Base-by-base conservation (phyloP, 1,140 invertebrate species). In the Musca vetustissima region DNA sequence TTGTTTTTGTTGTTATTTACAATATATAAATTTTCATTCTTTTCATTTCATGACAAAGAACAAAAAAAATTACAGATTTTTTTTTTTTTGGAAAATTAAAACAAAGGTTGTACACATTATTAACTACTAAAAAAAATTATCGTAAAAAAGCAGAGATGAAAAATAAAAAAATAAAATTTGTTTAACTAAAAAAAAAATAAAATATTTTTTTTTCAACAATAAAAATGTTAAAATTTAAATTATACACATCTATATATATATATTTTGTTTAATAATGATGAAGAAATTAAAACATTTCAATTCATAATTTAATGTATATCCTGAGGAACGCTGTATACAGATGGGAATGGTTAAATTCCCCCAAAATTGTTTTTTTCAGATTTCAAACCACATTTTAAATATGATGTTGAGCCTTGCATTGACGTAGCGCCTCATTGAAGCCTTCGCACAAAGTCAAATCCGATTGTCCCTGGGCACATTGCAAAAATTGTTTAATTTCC, bases 381-480 rank as follows among this genome's bases (percentile, higher is more conserved):
- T 49, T 24, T 72, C 70, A 81, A n/a, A n/a, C n/a, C n/a, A n/a
- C n/a, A 80, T 49, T 77, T 76, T 57, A 82, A n/a, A 43, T 43
- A 64, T 79, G 76, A 72, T 81, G 69, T 64, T 74, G 73, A 69
- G 86, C 72, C 86, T 93, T 93, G 91, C 95, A 97, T 81, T 96
- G 93, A 73, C 93, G 90, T 70, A 97, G 85, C 67, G 93, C 94
- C 83, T 97, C 93, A 81, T 96, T 97, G 83, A 97, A 97, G 53
- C 94, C 95, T 75, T 95, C 90, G 78, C 95, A 97, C 1, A 97
- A 86, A 4, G 89, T 87, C 8, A 97, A 81, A 82, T 97, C 95
- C 32, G 87, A 86, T 76, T 96, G 93, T 52, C 89, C 89, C 76
- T 94, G 88, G 57, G 94, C 93, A 79, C 94, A 96, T 72, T 95